Percentiles rank a stretch among this genome's conserved stretches.
phyloP scores from a whole-genome alignment of 2,797 vertebrate species.

The Thaleichthys pacificus region DNA sequence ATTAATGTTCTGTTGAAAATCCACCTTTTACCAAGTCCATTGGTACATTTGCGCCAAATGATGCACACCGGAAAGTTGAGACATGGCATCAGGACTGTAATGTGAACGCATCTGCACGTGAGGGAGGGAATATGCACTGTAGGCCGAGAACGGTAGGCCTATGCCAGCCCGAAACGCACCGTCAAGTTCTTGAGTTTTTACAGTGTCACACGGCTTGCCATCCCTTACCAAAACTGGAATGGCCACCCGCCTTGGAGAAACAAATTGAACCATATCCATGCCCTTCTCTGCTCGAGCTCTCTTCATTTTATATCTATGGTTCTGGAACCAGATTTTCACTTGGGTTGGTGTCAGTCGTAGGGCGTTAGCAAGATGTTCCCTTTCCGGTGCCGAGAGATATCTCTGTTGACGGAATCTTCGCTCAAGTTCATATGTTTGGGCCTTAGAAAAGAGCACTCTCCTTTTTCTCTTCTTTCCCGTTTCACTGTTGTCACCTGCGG shows the following conservation, averaged over 20 bases:
- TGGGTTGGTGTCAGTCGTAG: slow-evolving; percentile 82
- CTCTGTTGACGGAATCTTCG: slow-evolving; percentile 80
- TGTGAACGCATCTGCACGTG: slow-evolving; percentile 83
- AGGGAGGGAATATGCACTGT: slow-evolving; percentile 81
- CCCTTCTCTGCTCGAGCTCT: slow-evolving; percentile 83
- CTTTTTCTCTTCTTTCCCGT: slow-evolving; percentile 81
- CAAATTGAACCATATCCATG: slow-evolving; percentile 81
- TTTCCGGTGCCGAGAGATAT: slow-evolving; percentile 82
- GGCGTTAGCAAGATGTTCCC: slow-evolving; percentile 81
- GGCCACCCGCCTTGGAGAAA: slow-evolving; percentile 81
- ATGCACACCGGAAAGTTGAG: slow-evolving; percentile 80
- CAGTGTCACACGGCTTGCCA: slow-evolving; percentile 81
- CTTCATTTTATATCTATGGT: slow-evolving; percentile 82
- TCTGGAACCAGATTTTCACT: slow-evolving; percentile 86
- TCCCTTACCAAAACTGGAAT: slow-evolving; percentile 86
- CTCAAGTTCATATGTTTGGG: slow-evolving; percentile 83
- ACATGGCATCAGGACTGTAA: slow-evolving; percentile 75
- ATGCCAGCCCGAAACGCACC: slow-evolving; percentile 80
- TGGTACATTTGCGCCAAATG: slow-evolving; percentile 85
- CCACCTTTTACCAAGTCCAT: slow-evolving; percentile 87
- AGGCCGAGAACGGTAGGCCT: slow-evolving; percentile 73
- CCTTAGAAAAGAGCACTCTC: slow-evolving; percentile 82
- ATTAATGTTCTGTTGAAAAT: slow-evolving; percentile 8
- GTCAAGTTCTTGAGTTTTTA: slow-evolving; percentile 83
- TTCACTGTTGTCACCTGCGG: slow-evolving; percentile 67